Base-by-base conservation (phyloP, 2,113 vertebrate genomes). In the Sciurus niger region DNA sequence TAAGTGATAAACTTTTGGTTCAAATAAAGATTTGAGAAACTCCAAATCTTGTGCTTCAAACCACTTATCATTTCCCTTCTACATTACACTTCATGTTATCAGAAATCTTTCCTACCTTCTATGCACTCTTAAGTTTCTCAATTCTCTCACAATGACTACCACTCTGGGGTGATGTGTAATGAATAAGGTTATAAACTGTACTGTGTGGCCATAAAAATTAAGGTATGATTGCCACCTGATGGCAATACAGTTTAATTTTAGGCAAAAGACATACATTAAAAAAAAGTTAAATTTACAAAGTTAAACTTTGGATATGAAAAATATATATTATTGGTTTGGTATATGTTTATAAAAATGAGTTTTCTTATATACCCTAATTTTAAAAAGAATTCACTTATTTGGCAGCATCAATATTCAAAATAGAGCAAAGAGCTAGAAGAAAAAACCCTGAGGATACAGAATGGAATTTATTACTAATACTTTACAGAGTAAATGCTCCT, bases 161-260 rank as follows among this genome's bases (percentile, higher is more conserved):
- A 14, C 30, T 28, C 18, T 46, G 32, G n/a, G 34, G 55, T 72
- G 46, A 55, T 68, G 8, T 22, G 3, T 74, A 65, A 83, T 68
- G n/a, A 89, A n/a, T 25, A 55, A 68, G 24, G 18, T 13, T 40
- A 78, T 46, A 73, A 79, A 83, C 9, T 53, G 46, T 18, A 76
- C 0, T n/a, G 2, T 76, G 46, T 85, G 13, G 74, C 40, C 16
- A 58, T 25, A 68, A 30, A 37, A 78, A 86, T 73, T 92, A 89
- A 89, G 43, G 37, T 70, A 76, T 90, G 83, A 92, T 70, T 93
- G 90, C 92, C 87, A 95, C 70, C 76, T 96, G 51, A 94, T 22
- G 77, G 95, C 60, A 90, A 74, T 32, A 92, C 2, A 53, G 48
- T 34, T 95, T 65, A 96, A 74, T 40, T 63, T 73, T 60, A 78